Evolutionary conservation across 2,113 vertebrate genomes (phyloP), one percentile per base, ranked within the genome.

Genomic region (Corvus cornix): DNA sequence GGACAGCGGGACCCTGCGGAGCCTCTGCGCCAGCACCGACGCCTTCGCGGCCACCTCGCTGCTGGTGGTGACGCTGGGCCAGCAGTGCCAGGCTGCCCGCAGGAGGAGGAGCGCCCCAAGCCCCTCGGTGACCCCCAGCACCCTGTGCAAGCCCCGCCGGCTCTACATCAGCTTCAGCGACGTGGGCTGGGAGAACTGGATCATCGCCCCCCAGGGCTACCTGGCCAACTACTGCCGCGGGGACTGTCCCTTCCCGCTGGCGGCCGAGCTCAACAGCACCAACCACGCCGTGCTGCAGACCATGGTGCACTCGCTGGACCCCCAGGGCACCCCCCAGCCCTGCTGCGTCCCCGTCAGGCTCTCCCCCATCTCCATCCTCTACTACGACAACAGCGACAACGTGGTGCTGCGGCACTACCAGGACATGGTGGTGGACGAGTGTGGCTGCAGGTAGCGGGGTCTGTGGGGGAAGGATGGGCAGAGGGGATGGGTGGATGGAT

Each of bases 371-470:
- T 99, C 99, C 48, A 99, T 99, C 97, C 98, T 99, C 44, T 99
- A 99, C 80, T 99, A 99, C 12, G 99, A 99, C 91, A 99, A 99
- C 96, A 98, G 98, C 2, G 99, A 99, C 97, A 99, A 99, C 35
- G 99, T 99, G 85, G 99, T 99, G 73, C 98, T 99, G 8, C 87
- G 99, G 15, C 99, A 99, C 94, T 99, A 99, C 23, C 98, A 99
- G 94, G 99, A 99, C 96, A 99, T 99, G 99, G 98, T 99, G 97
- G 99, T 99, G 97, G 99, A 99, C 1, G 99, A 99, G 96, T 99
- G 99, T 1, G 99, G 99, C 15, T 99, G 99, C 94, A 97, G 99
- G 51, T 99, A 97, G 98, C 3, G 9, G 23, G 46, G 48, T 2
- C 2, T 5, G 28, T 0, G 39, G 51, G 21, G 19, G 16, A 11